Evolutionary conservation across 1,140 invertebrate genomes (phyloP), one percentile per base, ranked within the genome.

Genomic region (Bradynema listronoti): DNA sequence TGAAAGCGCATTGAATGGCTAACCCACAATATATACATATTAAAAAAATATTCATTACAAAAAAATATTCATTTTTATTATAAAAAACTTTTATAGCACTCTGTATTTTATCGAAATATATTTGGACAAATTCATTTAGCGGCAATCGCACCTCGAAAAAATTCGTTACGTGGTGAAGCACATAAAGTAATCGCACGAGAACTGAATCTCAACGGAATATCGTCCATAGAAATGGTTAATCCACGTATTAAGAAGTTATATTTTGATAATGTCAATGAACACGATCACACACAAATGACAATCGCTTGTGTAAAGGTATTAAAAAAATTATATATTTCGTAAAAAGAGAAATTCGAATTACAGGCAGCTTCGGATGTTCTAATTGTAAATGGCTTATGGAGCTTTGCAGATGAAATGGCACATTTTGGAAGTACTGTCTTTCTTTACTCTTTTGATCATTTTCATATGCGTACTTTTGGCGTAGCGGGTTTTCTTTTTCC

Each of bases 401-500:
- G 61, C 6, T 27, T 51, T 14, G 68, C 68, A 4, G 39, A 69
- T 32, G 14, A 25, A 32, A 19, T 29, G 24, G 39, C 61, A 0
- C n/a, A 58, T 1, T 41, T 63, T 29, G 64, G 68, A 4, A n/a
- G 24, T 25, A 42, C 58, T 0, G 54, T 56, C 1, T 66, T 66
- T 49, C 61, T 68, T 1, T 66, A 66, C 32, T 71, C 45, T 5
- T 66, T 66, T 16, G 68, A 66, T 16, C 70, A 69, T 47, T 71
- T 24, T 32, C 69, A 66, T 65, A 66, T 61, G 11, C 5, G 39
- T 16, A 51, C 57, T 29, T 54, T 69, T 41, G 64, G 68, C 5
- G 25, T 66, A n/a, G 22, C 50, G 22, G 61, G 41, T n/a, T 6
- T 67, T 1, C 24, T 71, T 25, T 41, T 65, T 4, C 63, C 63